These are phyloP conservation scores for Phyllotreta striolata DNA, from an alignment of 2,888 invertebrate genomes.

Conservation along the genomic window DNA sequence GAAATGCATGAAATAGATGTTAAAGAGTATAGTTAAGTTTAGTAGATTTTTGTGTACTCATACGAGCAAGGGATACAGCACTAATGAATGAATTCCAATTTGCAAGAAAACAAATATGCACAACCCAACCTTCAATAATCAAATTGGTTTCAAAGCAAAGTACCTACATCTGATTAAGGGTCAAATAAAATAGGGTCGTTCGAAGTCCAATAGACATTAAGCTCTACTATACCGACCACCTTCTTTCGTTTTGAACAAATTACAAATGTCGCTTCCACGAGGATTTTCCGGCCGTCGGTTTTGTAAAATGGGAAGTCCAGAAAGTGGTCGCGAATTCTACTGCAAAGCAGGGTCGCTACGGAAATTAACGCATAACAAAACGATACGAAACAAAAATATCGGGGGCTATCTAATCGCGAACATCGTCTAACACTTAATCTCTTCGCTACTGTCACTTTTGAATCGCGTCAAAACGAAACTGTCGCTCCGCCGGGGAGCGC, in stretches of 20 bases:
- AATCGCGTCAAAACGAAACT: constrained; percentile 46
- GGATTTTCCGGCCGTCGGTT: too few relatives aligned
- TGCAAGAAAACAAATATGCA: too few relatives aligned
- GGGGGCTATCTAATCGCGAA: constrained; percentile 22
- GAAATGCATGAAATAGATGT: too few relatives aligned
- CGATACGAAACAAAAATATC: constrained; percentile 23
- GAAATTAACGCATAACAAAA: constrained; percentile 42
- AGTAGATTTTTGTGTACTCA: too few relatives aligned
- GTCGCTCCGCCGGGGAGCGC: constrained; percentile 39
- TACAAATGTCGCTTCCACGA: not conserved
- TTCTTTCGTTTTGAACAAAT: constrained; percentile 12
- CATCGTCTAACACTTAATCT: constrained; percentile 54
- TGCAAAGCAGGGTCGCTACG: constrained; percentile 50
- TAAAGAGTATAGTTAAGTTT: not conserved
- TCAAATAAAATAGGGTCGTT: constrained; percentile 51
- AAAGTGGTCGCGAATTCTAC: constrained; percentile 33
- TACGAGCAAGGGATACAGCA: too few relatives aligned
- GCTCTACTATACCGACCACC: constrained; percentile 39
- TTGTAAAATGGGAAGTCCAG: not conserved
- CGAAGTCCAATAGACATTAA: constrained; percentile 55
- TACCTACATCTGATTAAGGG: constrained; percentile 34
- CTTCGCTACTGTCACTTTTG: constrained; percentile 47
- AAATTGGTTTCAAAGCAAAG: constrained; percentile 39
- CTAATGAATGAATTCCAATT: too few relatives aligned
- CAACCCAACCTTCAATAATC: too few relatives aligned